Evolutionary conservation across 2,888 invertebrate species (phyloP).

Genomic region (Myopa tessellatipennis): DNA sequence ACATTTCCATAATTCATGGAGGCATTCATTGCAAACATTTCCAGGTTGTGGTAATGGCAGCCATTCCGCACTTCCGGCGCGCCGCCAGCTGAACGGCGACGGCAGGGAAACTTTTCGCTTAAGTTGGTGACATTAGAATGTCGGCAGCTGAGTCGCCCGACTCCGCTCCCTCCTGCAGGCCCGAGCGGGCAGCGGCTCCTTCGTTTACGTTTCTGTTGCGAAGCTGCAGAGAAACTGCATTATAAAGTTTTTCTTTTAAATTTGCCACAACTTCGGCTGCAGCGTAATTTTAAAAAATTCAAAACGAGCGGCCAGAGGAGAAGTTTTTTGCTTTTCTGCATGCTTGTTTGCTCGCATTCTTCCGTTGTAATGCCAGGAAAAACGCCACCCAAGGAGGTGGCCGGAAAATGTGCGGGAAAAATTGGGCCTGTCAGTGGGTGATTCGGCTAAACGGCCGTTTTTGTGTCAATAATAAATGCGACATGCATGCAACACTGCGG

Average conservation of each 20-base stretch:
- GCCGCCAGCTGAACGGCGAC: neutral
- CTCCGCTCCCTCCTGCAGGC: neutral
- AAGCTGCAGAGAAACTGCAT: conserved; percentile 17
- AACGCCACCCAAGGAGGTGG: neutral
- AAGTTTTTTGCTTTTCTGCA: neutral
- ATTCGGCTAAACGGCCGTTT: neutral
- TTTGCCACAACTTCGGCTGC: neutral
- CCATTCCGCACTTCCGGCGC: conserved; percentile 34
- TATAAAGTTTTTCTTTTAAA: conserved; percentile 27
- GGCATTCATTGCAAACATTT: conserved; percentile 27
- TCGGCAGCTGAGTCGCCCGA: conserved; percentile 24
- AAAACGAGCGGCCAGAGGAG: conserved; percentile 4
- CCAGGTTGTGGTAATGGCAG: conserved; percentile 33
- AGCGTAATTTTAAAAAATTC: conserved; percentile 9
- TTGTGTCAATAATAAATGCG: conserved; percentile 29
- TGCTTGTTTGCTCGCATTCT: neutral
- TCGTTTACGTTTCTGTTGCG: neutral
- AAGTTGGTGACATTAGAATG: conserved; percentile 30
- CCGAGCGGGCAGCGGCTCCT: neutral
- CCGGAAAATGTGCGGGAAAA: neutral
- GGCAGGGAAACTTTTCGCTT: conserved; percentile 26
- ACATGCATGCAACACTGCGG: conserved; percentile 3
- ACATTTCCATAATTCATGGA: conserved; percentile 39
- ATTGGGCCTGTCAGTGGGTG: neutral
- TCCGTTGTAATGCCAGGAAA: conserved; percentile 10